A percentile compares a stretch with the other conserved stretches of the same genome.
phyloP scores from a whole-genome alignment of 2,113 vertebrate species.

The Poeciliopsis prolifica region DNA sequence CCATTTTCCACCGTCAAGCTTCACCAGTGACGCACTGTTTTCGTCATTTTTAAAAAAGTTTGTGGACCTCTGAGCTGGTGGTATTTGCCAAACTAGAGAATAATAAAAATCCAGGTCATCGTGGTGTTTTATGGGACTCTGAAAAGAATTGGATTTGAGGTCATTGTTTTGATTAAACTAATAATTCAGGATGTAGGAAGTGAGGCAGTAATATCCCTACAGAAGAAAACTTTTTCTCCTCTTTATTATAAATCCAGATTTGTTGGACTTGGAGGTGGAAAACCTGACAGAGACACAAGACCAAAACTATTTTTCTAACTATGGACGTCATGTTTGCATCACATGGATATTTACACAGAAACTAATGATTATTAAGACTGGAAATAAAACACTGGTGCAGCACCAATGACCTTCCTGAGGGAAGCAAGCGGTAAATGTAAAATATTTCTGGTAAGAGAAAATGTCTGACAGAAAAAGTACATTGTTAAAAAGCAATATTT shows the following conservation, averaged over 20 bases:
- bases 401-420: neutral
- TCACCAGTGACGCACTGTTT: neutral
- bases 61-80: neutral
- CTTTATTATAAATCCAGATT: no score
- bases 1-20: constrained; percentile 4
- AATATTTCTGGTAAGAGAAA: no score
- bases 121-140: no score
- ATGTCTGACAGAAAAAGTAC: neutral
- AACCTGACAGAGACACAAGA: no score
- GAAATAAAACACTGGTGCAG: neutral
- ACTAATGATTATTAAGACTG: neutral
- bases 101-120: neutral
- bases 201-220: neutral
- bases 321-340: neutral
- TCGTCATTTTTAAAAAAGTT: neutral
- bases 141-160: no score
- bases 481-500: neutral
- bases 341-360: neutral
- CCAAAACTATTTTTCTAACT: neutral
- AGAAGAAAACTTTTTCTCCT: no score
- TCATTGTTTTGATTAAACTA: neutral
- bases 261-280: neutral
- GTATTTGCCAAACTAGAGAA: neutral
- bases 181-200: neutral
- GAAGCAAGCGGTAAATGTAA: neutral